Evolutionary conservation across 2,888 invertebrate genomes (phyloP), one percentile per base, ranked within the genome.

Genomic region (Trachelus tabidus): DNA sequence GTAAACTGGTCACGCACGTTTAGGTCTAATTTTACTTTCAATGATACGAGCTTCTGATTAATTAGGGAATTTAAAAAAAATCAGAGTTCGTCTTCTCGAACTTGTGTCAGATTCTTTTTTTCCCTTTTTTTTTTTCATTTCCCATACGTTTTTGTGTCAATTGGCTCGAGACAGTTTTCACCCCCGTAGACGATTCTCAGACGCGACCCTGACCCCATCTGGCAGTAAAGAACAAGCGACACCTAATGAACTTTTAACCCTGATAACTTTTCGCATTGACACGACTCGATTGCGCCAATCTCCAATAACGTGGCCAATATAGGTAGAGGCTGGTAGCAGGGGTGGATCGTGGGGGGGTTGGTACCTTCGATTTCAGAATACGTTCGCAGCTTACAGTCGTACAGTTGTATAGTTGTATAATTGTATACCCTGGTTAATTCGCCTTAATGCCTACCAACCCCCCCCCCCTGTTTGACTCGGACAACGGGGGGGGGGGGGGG

Each of bases 401-500:
- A 23, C 9, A 23, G 56, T 56, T 6, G 37, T 37, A 37, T 12
- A 37, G 37, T 37, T 15, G 15, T 15, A 40, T 40, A 40, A 15
- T 40, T 15, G 56, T 56, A 56, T 23, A 56, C 23, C 56, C 56
- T 23, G 56, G 56, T 56, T 56, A 56, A 56, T 56, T 56, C 1
- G 23, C 23, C 56, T 56, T 56, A 56, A 56, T 56, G 9, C 23
- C 56, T 23, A 15, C 37, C 37, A 0, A 12, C 12, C 35, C 3
- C 35, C 1, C 4, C 15, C 23, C 40, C 15, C 23, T 23, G 56
- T 56, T 23, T 23, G 23, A 56, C 71, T 34, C 79, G 81, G 83
- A 84, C 86, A 84, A 81, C 81, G 71, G 76, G 79, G 75, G 77
- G 82, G 35, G 71, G 76, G 79, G 75, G 77, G 82, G 35, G 4